phyloP scores from a whole-genome alignment of 2,888 invertebrate species.

The Bedellia somnulentella region DNA sequence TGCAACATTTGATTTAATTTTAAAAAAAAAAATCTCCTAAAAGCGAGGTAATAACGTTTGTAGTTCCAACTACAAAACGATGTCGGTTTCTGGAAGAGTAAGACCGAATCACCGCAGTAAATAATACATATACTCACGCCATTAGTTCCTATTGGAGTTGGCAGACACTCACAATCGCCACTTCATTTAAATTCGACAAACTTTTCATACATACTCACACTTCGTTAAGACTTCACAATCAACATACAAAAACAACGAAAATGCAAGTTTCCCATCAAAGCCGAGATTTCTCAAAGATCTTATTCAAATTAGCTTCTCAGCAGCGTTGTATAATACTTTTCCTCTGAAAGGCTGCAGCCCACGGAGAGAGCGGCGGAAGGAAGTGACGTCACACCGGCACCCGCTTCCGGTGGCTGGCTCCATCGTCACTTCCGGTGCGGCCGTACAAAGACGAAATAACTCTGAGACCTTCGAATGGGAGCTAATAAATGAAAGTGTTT shows the following conservation, averaged over 20 bases:
- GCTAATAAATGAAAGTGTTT: conserved; percentile 5
- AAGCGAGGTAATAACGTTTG: no score
- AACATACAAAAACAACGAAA: neutral
- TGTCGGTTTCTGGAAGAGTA: no score
- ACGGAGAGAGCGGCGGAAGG: conserved; percentile 24
- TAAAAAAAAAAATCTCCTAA: no score
- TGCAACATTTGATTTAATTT: no score
- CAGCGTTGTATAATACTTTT: conserved; percentile 3
- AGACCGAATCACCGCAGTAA: neutral
- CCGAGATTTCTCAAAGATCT: neutral
- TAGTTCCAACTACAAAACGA: no score
- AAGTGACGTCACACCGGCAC: conserved; percentile 24
- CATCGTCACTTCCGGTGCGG: conserved; percentile 27
- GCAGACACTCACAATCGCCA: neutral
- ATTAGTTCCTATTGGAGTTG: no score
- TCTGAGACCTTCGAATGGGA: conserved; percentile 20
- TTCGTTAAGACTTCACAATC: neutral
- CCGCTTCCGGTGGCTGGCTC: conserved; percentile 22
- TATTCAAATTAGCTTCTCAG: neutral
- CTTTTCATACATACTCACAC: no score
- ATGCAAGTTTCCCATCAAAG: neutral
- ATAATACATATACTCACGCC: no score
- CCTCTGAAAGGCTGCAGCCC: conserved; percentile 3
- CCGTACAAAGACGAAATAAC: conserved; percentile 24
- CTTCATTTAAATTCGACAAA: neutral